Evolutionary conservation across 92 coral and sea anemone species (phyloP).

Genomic region (Blastomussa wellsi): DNA sequence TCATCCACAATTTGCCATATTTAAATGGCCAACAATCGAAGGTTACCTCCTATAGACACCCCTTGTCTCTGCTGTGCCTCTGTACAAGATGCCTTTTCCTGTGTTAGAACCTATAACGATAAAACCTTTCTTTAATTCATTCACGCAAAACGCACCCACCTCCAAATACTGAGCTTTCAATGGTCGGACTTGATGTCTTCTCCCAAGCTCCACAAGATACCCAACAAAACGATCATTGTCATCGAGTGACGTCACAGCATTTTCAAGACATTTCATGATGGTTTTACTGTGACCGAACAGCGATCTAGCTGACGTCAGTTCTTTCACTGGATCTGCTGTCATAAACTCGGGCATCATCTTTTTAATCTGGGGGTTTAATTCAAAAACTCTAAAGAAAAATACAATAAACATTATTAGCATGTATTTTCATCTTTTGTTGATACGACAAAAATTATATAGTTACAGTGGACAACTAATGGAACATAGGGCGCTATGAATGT

Average conservation of each 20-base stretch:
- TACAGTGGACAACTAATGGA: no score
- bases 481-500: no score
- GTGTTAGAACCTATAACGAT: no score
- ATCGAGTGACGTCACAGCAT: conserved; percentile 58
- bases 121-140: no score
- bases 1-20: no score
- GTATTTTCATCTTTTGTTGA: no score
- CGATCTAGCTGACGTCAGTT: conserved; percentile 38
- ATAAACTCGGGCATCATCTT: conserved; percentile 61
- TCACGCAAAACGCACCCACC: neutral
- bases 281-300: conserved; percentile 69
- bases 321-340: conserved; percentile 39
- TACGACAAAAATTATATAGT: no score
- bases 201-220: conserved; percentile 67
- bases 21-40: no score
- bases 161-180: conserved; percentile 36
- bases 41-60: no score
- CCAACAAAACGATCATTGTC: conserved; percentile 61
- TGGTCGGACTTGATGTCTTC: conserved; percentile 59
- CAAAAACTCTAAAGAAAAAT: conserved; percentile 66
- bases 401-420: no score
- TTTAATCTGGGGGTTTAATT: conserved; percentile 62
- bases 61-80: no score
- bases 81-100: no score
- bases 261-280: conserved; percentile 61